Base-by-base conservation (phyloP, 2,113 vertebrate species). In the Dermatemys mawii region DNA sequence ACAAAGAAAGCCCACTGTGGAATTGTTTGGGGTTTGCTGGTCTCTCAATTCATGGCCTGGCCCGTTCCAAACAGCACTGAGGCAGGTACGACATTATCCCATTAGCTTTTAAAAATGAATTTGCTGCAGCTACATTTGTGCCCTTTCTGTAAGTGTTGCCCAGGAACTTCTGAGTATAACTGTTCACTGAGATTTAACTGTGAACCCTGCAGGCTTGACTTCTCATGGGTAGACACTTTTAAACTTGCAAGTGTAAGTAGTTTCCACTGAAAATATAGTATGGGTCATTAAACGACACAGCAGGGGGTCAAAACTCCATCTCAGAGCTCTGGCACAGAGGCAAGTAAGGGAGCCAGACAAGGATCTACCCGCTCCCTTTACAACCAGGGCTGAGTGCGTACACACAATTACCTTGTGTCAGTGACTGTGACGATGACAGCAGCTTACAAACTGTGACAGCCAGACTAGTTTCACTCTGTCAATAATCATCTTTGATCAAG, bases 241-340 rank as follows among this genome's bases (percentile, higher is more conserved):
- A 13, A 46, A 46, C 44, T 46, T 22, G 5, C 24, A 27, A 11
- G 73, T n/a, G 35, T n/a, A 38, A 70, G n/a, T 38, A 5, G n/a
- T 70, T 70, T 70, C 19, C 35, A 10, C n/a, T 70, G n/a, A 41
- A 76, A 46, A 41, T 35, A 46, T 16, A 19, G 50, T 29, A 35
- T 76, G 49, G 75, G 73, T 80, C 55, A 14, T n/a, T 81, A 5
- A 2, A 22, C 13, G 70, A 46, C 73, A n/a, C 1, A 0, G 7
- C 0, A 1, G 48, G 8, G 24, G 44, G 24, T 21, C 27, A 46
- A 70, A n/a, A 26, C 7, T 55, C n/a, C 44, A 14, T 27, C 35
- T 4, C n/a, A 17, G 51, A 75, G 51, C 19, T 29, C 11, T 27
- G 63, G 51, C n/a, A 21, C 22, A 44, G 26, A 24, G 22, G 51